Percentiles rank a stretch among this genome's conserved stretches.
Conservation (phyloP, 2,797 vertebrate species). For the Artibeus lituratus region DNA sequence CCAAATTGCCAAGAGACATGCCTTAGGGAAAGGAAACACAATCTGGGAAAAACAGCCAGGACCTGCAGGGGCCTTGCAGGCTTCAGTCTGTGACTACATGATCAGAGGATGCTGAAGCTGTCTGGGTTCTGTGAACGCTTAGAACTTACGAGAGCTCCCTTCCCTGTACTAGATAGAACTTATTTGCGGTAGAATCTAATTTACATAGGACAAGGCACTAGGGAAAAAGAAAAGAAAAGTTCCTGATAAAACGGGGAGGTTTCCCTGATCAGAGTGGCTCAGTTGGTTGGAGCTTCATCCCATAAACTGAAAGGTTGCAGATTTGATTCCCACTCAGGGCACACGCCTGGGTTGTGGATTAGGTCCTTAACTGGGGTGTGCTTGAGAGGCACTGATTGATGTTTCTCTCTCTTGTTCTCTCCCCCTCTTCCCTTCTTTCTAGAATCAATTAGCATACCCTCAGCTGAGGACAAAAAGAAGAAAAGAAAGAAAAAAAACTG, state of each 20-base stretch:
- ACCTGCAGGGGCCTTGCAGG: neutral
- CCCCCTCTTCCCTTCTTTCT: neutral
- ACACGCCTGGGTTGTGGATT: neutral
- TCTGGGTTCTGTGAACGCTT: neutral
- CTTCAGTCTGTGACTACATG: neutral
- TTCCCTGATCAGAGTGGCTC: neutral
- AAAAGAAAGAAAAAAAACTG: neutral
- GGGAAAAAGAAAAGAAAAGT: neutral
- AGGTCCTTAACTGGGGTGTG: neutral
- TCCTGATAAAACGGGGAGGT: neutral
- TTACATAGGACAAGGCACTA: neutral
- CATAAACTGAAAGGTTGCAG: neutral
- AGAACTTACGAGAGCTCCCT: neutral
- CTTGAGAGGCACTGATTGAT: neutral
- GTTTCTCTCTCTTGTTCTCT: neutral
- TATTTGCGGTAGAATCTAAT: neutral
- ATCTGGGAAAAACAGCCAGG: neutral
- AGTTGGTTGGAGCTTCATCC: neutral
- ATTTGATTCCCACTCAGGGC: neutral
- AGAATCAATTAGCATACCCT: neutral
- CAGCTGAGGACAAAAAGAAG: neutral
- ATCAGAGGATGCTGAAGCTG: neutral
- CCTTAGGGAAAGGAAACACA: neutral
- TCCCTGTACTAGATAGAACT: neutral
- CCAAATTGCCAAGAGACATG: neutral